These are phyloP conservation scores for Anhinga rufa DNA, from an alignment of 2,113 vertebrate species.

Conservation along the genomic window DNA sequence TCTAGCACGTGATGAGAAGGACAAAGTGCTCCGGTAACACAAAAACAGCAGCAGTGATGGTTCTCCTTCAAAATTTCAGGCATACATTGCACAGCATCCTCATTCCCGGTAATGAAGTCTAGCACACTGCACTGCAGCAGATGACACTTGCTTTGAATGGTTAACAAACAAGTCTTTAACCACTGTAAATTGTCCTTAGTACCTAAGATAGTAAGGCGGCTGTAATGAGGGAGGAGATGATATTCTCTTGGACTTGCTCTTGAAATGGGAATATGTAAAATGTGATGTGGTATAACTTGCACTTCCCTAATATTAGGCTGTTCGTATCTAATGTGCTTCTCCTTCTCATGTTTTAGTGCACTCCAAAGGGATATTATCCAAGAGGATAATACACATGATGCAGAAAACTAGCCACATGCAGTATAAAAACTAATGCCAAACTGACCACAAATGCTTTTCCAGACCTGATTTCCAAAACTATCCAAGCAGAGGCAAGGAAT, in stretches of 20 bases:
- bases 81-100: rapidly evolving
- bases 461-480: not conserved
- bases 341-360: not conserved
- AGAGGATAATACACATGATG: not conserved
- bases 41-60: rapidly evolving
- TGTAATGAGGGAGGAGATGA: not conserved
- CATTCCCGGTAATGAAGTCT: not conserved
- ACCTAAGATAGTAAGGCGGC: not conserved
- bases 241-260: not conserved
- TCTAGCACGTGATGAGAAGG: not conserved
- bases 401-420: not conserved
- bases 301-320: not conserved
- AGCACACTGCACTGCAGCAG: not conserved
- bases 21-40: not conserved
- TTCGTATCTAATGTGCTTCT: not conserved
- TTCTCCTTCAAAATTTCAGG: not conserved
- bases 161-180: not conserved
- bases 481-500: not conserved
- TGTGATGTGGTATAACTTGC: not conserved
- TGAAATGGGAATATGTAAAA: not conserved
- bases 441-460: not conserved
- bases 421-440: not conserved
- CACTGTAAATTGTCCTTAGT: not conserved
- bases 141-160: not conserved
- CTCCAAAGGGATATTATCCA: not conserved